Evolutionary conservation across 1,140 invertebrate species (phyloP).

Genomic region (Varroa destructor): DNA sequence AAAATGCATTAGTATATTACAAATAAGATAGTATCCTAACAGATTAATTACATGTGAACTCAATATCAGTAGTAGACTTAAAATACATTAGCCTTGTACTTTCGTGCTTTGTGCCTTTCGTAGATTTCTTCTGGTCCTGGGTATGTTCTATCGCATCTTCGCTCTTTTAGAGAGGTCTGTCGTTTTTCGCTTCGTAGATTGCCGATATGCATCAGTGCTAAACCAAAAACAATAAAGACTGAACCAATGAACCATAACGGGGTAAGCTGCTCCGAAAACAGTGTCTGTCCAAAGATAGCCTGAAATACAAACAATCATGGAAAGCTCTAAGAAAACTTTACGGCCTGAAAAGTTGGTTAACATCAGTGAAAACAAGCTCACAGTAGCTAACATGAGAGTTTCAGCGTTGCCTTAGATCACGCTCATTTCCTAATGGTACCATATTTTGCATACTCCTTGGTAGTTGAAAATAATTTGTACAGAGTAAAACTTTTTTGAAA

Average conservation of each 20-base stretch:
- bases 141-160: conserved; percentile 1
- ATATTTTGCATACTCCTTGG: no score
- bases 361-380: no score
- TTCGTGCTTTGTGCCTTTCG: conserved; percentile 2
- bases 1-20: no score
- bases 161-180: neutral
- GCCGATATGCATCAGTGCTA: conserved; percentile 40
- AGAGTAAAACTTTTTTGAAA: no score
- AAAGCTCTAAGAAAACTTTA: neutral
- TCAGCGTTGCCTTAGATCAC: no score
- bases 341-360: neutral
- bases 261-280: conserved; percentile 41
- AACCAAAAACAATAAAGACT: conserved; percentile 40
- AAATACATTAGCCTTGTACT: neutral
- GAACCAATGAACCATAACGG: conserved; percentile 41
- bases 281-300: conserved; percentile 40
- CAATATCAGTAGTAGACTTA: no score
- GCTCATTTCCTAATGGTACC: no score
- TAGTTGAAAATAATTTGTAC: no score
- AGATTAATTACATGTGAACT: no score
- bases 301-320: conserved; percentile 34
- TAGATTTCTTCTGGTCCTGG: conserved; percentile 15
- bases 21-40: no score
- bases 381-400: no score
- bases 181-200: conserved; percentile 29